These are phyloP conservation scores for Phalacrocorax pelagicus DNA, from an alignment of 2,113 vertebrate species.

Conservation along the genomic window DNA sequence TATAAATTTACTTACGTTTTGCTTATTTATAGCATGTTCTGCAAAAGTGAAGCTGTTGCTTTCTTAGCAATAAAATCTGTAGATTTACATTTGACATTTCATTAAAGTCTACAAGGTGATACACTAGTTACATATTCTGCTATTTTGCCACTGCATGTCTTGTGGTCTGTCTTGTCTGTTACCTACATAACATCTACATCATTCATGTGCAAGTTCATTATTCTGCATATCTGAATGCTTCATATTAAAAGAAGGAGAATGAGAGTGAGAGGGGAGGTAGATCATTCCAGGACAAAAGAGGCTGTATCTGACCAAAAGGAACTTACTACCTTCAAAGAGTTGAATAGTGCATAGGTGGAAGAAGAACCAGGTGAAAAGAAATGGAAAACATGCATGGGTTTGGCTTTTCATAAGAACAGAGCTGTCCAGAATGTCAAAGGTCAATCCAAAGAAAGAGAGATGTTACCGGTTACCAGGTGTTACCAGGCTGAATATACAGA, in stretches of 20 bases:
- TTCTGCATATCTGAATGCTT: background rate
- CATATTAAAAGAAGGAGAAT: background rate
- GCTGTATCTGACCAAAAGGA: background rate
- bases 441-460: background rate
- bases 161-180: background rate
- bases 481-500: background rate
- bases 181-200: background rate
- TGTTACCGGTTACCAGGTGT: background rate
- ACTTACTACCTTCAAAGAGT: background rate
- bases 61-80: background rate
- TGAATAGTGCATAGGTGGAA: background rate
- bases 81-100: background rate
- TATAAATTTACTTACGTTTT: background rate
- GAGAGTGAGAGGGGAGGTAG: background rate
- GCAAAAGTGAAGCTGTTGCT: background rate
- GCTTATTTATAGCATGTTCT: background rate
- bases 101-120: background rate
- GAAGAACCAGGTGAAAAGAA: background rate
- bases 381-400: background rate
- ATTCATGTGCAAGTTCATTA: background rate
- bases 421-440: background rate
- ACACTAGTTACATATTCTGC: background rate
- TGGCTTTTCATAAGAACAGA: background rate
- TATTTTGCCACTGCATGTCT: background rate
- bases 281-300: background rate